Percentiles rank a stretch among this genome's conserved stretches.
These are phyloP conservation scores for Heterotilapia buettikoferi DNA, from an alignment of 2,113 vertebrate genomes.

Conservation along the genomic window DNA sequence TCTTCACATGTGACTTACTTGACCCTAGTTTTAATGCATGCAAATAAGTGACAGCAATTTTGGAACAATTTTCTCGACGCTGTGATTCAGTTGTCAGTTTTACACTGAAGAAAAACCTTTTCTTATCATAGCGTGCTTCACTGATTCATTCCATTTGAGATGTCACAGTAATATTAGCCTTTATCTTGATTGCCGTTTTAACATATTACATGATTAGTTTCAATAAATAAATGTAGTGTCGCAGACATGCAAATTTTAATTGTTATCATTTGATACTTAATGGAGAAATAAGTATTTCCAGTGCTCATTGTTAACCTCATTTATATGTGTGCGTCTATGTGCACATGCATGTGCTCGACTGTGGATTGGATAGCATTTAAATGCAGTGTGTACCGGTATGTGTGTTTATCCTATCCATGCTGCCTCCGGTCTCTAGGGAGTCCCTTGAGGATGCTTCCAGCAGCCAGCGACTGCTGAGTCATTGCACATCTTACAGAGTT, in stretches of 20 bases:
- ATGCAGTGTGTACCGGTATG: conserved; percentile 1
- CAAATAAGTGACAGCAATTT: conserved; percentile 52
- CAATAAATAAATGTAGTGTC: not conserved
- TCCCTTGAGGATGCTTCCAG: conserved; percentile 41
- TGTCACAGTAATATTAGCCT: not conserved
- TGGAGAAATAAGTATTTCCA: not conserved
- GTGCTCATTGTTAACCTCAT: not conserved
- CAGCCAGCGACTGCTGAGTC: conserved; percentile 49
- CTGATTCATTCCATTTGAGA: not conserved
- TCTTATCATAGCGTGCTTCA: not conserved
- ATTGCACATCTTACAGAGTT: conserved; percentile 25
- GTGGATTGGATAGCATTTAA: not conserved
- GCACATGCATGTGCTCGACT: not conserved
- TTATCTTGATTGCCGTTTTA: not conserved
- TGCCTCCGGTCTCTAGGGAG: conserved; percentile 21
- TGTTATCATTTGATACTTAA: not conserved
- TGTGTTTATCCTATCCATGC: not conserved
- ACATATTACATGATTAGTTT: not conserved
- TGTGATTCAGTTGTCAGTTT: conserved; percentile 3
- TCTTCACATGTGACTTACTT: conserved; percentile 50
- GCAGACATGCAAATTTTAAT: not conserved
- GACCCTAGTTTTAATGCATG: conserved; percentile 62
- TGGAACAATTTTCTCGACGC: conserved; percentile 22
- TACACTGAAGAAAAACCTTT: not conserved
- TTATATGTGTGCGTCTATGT: not conserved